Conservation (phyloP, 2,888 invertebrate genomes). For the Trissolcus brochymenae region DNA sequence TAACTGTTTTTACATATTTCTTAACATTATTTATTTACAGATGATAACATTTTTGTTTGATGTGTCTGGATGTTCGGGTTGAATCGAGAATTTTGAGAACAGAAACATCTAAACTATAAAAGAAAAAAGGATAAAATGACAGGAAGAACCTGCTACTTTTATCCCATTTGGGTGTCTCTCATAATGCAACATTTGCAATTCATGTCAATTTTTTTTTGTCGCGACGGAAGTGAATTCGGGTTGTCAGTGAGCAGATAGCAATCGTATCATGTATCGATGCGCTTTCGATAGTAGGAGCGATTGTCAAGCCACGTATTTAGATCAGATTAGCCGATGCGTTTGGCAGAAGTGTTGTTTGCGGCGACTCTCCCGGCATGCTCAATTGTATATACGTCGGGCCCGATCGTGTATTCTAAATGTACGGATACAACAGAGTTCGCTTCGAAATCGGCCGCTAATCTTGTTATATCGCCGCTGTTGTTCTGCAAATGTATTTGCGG, state of each 20-base stretch:
- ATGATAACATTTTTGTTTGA: not conserved
- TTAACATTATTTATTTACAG: no score
- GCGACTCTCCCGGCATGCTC: conserved; percentile 59
- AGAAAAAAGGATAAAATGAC: conserved; percentile 47
- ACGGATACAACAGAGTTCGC: conserved; percentile 44
- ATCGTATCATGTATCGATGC: conserved; percentile 40
- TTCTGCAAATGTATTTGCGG: conserved; percentile 69
- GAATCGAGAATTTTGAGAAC: not conserved
- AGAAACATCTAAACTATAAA: not conserved
- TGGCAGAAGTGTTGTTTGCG: conserved; percentile 64
- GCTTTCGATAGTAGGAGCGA: conserved; percentile 16
- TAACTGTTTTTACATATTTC: no score
- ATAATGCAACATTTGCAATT: conserved; percentile 36
- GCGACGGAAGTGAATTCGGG: conserved; percentile 28
- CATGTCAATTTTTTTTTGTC: conserved; percentile 10
- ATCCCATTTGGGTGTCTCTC: conserved; percentile 64
- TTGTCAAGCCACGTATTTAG: conserved; percentile 63
- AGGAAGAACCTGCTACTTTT: conserved; percentile 62
- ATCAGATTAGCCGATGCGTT: conserved; percentile 66
- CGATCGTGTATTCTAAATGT: conserved; percentile 45
- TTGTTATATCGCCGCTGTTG: conserved; percentile 68
- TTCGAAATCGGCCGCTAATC: conserved; percentile 66
- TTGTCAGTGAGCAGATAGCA: conserved; percentile 29
- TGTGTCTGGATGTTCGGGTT: not conserved
- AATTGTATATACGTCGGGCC: conserved; percentile 41